phyloP scores from a whole-genome alignment of 2,888 invertebrate species.

The Volucella inflata region DNA sequence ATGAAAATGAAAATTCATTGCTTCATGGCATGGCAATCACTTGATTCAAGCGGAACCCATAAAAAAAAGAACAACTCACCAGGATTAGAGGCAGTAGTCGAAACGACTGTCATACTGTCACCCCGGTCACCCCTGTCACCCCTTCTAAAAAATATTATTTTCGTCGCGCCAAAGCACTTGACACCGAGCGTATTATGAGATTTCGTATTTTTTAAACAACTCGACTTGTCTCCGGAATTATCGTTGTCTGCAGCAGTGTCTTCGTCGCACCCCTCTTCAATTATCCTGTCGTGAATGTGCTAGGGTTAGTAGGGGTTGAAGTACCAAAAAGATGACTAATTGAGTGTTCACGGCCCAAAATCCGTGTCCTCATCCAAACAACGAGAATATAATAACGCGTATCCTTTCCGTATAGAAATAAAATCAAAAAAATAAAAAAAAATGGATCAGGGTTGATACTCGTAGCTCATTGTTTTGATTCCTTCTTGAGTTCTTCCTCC shows the following conservation, averaged over 20 bases:
- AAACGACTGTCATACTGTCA: not conserved
- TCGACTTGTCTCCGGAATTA: conserved; percentile 12
- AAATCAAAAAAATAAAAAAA: conserved; percentile 30
- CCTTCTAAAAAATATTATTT: conserved; percentile 37
- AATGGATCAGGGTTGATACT: conserved; percentile 19
- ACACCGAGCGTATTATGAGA: conserved; percentile 67
- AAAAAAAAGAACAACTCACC: conserved; percentile 50
- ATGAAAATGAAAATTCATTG: conserved; percentile 60
- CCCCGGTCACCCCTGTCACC: conserved; percentile 53
- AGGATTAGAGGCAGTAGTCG: not conserved
- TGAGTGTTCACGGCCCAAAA: conserved; percentile 74
- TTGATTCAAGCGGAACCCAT: conserved; percentile 72
- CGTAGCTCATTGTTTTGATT: conserved; percentile 49
- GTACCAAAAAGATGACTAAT: conserved; percentile 67
- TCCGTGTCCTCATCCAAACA: conserved; percentile 23
- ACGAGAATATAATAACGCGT: not conserved
- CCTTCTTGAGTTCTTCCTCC: conserved; percentile 39
- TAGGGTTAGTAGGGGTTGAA: conserved; percentile 11
- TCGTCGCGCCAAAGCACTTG: conserved; percentile 54
- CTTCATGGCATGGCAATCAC: conserved; percentile 46
- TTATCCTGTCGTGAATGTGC: conserved; percentile 34
- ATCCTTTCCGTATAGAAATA: conserved; percentile 35
- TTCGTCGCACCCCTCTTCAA: conserved; percentile 62
- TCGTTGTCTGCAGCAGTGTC: no score
- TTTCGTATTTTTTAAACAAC: conserved; percentile 69